Evolutionary conservation across 1,140 invertebrate species (phyloP), one percentile per base, ranked within the genome.

Genomic region (Neodiprion fabricii): DNA sequence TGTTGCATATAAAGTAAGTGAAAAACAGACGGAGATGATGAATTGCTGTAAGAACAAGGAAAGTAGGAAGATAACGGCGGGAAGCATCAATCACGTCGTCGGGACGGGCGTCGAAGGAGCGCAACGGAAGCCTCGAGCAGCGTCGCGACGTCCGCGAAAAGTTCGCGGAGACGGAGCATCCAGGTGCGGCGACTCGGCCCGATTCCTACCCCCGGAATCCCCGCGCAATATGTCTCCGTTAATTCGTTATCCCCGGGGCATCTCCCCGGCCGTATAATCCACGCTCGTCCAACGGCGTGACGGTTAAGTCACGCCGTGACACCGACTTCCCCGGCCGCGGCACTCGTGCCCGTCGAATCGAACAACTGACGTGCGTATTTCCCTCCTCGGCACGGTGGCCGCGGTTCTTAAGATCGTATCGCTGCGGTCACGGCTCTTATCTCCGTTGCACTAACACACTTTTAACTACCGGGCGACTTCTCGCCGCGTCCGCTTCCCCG

Each of bases 1-100:
- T 87, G 85, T 86, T 88, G 87, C 87, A 87, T 88, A 87, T 86
- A 87, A 87, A 88, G 84, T 87, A 86, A 87, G 86, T 87, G 85
- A 87, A 87, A 87, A 88, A 87, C 86, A 87, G 85, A 86, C 85
- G 77, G 81, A 87, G 84, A 88, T 88, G 87, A 87, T 88, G 85
- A 87, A 88, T 87, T 87, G 84, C 85, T 69, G 66, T 72, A 50
- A 71, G 66, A 75, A 50, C 71, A 69, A 70, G 67, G 53, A 70
- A 71, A 71, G 71, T 75, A 68, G 9, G 28, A 72, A 75, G 72
- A 75, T 72, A 67, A 70, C 73, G 47, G 14, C 40, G 53, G 1
- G 70, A 4, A 48, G 10, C 67, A 69, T 69, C 67, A 69, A 69
- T 69, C 67, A 69, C 67, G 11, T 23, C 12, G 17, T 23, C 8